phyloP scores from a whole-genome alignment of 2,797 vertebrate species.

The Champsocephalus gunnari region DNA sequence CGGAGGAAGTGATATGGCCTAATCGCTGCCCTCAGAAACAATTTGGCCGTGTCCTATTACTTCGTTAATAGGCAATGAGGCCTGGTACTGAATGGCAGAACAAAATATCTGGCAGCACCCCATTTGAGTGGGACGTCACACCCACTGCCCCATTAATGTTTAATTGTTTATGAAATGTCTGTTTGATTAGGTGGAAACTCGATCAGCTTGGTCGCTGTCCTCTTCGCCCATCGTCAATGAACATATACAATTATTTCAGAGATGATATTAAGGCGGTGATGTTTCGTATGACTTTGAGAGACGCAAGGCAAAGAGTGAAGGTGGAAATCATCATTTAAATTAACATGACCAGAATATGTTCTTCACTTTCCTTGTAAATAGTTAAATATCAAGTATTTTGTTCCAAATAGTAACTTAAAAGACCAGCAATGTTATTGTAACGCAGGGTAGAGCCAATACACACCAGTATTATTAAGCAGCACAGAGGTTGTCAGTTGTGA shows the following conservation, averaged over 20 bases:
- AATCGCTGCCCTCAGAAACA: constrained; percentile 62
- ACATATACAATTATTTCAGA: constrained; percentile 16
- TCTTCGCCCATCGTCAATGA: not conserved
- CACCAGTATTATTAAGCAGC: not conserved
- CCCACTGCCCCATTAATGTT: constrained; percentile 66
- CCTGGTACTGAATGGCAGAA: constrained; percentile 56
- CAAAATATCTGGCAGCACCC: constrained; percentile 62
- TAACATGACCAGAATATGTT: not conserved
- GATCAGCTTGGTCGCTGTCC: constrained; percentile 39
- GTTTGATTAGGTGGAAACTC: constrained; percentile 66
- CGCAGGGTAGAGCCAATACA: not conserved
- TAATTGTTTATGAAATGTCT: constrained; percentile 76
- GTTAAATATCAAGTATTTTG: not conserved
- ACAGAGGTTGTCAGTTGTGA: not conserved
- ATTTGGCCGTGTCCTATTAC: constrained; percentile 71
- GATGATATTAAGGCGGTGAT: not conserved
- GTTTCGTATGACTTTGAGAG: constrained; percentile 5
- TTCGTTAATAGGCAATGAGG: constrained; percentile 78
- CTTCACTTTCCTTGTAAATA: not conserved
- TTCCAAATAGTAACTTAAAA: not conserved
- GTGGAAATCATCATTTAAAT: constrained; percentile 8
- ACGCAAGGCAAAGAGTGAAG: not conserved
- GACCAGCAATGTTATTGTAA: not conserved
- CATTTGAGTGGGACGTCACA: constrained; percentile 39
- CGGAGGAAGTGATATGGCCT: constrained; percentile 67